Evolutionary conservation across 2,888 invertebrate species (phyloP).

Genomic region (Apamea sordens): DNA sequence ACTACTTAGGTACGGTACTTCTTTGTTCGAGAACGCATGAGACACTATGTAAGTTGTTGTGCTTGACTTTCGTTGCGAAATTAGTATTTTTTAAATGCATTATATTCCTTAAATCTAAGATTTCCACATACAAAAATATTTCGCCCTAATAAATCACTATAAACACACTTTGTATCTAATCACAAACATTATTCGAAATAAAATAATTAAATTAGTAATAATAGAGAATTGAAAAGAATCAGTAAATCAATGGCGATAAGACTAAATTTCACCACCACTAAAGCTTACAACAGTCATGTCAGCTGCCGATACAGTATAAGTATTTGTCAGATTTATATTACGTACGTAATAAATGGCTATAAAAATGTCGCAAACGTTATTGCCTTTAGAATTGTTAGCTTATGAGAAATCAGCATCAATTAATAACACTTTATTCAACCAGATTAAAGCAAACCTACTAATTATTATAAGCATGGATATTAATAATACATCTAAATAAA

Average conservation of each 20-base stretch:
- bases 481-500: slow-evolving; percentile 66
- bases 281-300: slow-evolving; percentile 67
- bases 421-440: slow-evolving; percentile 53
- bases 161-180: slow-evolving; percentile 80
- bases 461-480: slow-evolving; percentile 65
- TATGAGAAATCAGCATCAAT: slow-evolving; percentile 49
- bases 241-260: slow-evolving; percentile 55
- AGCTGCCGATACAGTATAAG: slow-evolving; percentile 69
- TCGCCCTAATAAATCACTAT: slow-evolving; percentile 85
- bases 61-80: slow-evolving; percentile 67
- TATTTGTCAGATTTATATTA: slow-evolving; percentile 59
- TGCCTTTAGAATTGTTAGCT: slow-evolving; percentile 57
- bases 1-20: too few species aligned
- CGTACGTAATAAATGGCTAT: slow-evolving; percentile 59
- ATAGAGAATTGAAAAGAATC: slow-evolving; percentile 68
- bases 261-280: slow-evolving; percentile 62
- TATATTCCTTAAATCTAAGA: slow-evolving; percentile 81
- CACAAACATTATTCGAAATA: slow-evolving; percentile 73
- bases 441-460: slow-evolving; percentile 66
- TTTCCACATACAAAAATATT: slow-evolving; percentile 88
- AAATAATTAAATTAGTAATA: slow-evolving; percentile 67
- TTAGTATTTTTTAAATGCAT: slow-evolving; percentile 82
- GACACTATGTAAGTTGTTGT: slow-evolving; percentile 63
- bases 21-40: slow-evolving; percentile 58
- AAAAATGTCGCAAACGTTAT: slow-evolving; percentile 61